Conservation (phyloP, 2,797 vertebrate genomes). For the Intellagama lesueurii region DNA sequence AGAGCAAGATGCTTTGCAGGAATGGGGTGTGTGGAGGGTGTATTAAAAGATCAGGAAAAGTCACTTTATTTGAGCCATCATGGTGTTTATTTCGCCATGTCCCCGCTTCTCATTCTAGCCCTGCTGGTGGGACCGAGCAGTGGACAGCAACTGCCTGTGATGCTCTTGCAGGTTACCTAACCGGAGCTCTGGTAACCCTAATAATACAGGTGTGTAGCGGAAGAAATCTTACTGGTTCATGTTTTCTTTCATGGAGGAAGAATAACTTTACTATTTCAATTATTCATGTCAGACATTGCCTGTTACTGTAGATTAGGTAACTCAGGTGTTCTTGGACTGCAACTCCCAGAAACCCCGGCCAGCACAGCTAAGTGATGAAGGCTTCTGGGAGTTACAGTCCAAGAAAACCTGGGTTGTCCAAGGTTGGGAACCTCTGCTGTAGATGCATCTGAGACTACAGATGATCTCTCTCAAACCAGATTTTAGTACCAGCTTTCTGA, state of each 20-base stretch:
- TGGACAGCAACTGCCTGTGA: constrained; percentile 95
- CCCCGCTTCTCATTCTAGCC: constrained; percentile 75
- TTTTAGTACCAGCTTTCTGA: background rate
- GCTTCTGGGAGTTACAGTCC: no score
- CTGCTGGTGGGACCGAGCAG: constrained; percentile 86
- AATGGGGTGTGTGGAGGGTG: no score
- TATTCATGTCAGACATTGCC: background rate
- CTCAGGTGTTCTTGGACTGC: no score
- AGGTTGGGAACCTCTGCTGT: background rate
- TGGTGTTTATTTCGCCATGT: background rate
- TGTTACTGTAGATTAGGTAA: background rate
- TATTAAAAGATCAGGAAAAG: background rate
- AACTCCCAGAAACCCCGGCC: no score
- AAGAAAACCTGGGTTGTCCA: background rate
- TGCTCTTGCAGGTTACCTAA: constrained; percentile 83
- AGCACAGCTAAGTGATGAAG: no score
- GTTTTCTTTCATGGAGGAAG: background rate
- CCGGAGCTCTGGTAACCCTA: constrained; percentile 80
- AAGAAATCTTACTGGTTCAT: background rate
- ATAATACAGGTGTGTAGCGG: constrained; percentile 83
- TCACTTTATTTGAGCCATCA: background rate
- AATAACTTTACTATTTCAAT: background rate
- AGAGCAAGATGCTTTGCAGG: no score
- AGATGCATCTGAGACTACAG: background rate
- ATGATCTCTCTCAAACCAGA: background rate